These are phyloP conservation scores for Podarcis muralis DNA, from an alignment of 2,113 vertebrate species.

Conservation along the genomic window DNA sequence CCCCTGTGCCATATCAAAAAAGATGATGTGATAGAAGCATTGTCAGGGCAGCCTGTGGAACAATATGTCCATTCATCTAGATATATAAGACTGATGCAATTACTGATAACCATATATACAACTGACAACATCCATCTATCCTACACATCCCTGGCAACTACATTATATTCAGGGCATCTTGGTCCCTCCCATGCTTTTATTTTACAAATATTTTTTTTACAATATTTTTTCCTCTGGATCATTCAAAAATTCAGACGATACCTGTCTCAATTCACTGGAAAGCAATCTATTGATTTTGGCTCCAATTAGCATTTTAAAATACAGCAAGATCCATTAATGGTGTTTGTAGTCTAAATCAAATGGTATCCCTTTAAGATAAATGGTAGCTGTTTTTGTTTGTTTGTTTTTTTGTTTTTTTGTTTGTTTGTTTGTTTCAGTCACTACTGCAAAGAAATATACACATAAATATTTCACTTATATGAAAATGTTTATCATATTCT, in stretches of 20 bases:
- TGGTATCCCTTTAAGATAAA: constrained; percentile 23
- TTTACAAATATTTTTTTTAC: constrained; percentile 49
- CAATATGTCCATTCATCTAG: not conserved
- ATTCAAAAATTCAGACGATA: constrained; percentile 42
- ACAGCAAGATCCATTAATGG: constrained; percentile 9
- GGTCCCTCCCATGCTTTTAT: constrained; percentile 6
- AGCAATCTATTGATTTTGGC: constrained; percentile 33
- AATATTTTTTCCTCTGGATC: constrained; percentile 22
- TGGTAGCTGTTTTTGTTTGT: not conserved
- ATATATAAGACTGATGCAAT: not conserved
- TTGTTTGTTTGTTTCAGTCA: constrained; percentile 5
- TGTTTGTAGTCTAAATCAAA: constrained; percentile 34
- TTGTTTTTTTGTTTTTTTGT: not conserved
- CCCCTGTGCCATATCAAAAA: not conserved
- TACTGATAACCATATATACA: not conserved
- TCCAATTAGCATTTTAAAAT: constrained; percentile 50
- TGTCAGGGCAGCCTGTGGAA: not conserved
- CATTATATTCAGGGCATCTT: not conserved
- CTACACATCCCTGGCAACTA: constrained; percentile 20
- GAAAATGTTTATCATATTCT: constrained; percentile 5
- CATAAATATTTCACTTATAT: constrained; percentile 19
- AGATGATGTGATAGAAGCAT: not conserved
- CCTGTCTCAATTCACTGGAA: constrained; percentile 43
- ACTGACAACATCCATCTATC: not conserved
- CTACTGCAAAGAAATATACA: constrained; percentile 4